Base-by-base conservation (phyloP, 2,888 invertebrate genomes). In the Scaptodrosophila latifasciaeformis region DNA sequence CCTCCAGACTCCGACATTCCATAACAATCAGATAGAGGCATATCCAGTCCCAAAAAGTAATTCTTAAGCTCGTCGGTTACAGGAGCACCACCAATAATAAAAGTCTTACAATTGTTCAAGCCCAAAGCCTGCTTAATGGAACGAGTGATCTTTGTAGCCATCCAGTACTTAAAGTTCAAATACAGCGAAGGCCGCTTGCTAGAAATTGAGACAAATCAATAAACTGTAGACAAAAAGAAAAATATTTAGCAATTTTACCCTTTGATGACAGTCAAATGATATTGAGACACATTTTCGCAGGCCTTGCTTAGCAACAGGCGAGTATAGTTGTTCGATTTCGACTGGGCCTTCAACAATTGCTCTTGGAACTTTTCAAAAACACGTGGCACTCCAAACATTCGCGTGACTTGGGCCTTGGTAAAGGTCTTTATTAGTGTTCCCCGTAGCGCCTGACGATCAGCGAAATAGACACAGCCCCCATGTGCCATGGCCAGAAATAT, bases 341-440 rank as follows among this genome's bases (percentile, higher is more conserved):
- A 89, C 1, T 92, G 94, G 0, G 92, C 89, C 0, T 90, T 88
- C 80, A 91, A 88, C 87, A 97, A 92, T 80, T 92, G 93, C 77
- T 96, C 97, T 72, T 93, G 90, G 82, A 97, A 94, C 86, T 97
- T 97, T 85, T 97, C 97, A 92, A 93, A 97, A 0, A 97, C 94
- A 59, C 97, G 89, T 1, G 97, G 97, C 0, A 97, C 96, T 0
- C 92, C 96, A 45, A 96, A 87, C 74, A 97, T 93, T 51, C 89
- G 88, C 0, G 96, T 96, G 0, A 97, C 97, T 54, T 90, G 88
- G 1, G 93, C 93, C 84, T 92, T 91, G 55, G 88, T 87, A 37
- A 95, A 87, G 0, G 93, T 95, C 29, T 92, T 90, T 0, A 93
- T 87, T 44, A 96, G 87, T 43, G 90, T 91, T 49, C 95, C 95